These are phyloP conservation scores for Clarias fuscus DNA, from an alignment of 2,797 vertebrate species.

Conservation along the genomic window DNA sequence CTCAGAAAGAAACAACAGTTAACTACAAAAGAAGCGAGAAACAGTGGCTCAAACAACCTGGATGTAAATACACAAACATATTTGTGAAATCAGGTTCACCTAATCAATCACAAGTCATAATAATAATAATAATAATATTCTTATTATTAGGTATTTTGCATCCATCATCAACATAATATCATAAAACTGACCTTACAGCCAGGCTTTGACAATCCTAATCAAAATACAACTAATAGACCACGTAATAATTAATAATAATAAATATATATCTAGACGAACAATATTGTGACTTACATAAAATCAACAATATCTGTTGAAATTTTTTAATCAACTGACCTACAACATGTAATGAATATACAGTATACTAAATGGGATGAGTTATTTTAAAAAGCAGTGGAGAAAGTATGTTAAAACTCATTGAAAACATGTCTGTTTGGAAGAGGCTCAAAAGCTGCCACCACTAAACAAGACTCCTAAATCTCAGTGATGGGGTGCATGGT, in stretches of 20 bases:
- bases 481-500: slow-evolving; percentile 57
- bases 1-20: too few species aligned
- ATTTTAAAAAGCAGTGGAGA: slow-evolving; percentile 31
- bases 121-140: not conserved
- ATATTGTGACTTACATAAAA: not conserved
- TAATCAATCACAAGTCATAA: not conserved
- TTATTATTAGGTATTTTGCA: not conserved
- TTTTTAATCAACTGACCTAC: not conserved
- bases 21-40: too few species aligned
- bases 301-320: not conserved
- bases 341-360: not conserved
- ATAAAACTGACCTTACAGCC: not conserved
- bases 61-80: too few species aligned
- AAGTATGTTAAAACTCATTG: slow-evolving; percentile 52
- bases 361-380: slow-evolving; percentile 23
- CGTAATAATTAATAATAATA: not conserved
- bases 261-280: not conserved
- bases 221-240: not conserved
- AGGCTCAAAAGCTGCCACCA: slow-evolving; percentile 53
- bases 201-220: not conserved
- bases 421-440: slow-evolving; percentile 52
- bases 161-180: not conserved
- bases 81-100: too few species aligned
- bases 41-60: too few species aligned
- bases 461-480: slow-evolving; percentile 59